Evolutionary conservation across 2,888 invertebrate genomes (phyloP).

Genomic region (Pseudanteris insignis): DNA sequence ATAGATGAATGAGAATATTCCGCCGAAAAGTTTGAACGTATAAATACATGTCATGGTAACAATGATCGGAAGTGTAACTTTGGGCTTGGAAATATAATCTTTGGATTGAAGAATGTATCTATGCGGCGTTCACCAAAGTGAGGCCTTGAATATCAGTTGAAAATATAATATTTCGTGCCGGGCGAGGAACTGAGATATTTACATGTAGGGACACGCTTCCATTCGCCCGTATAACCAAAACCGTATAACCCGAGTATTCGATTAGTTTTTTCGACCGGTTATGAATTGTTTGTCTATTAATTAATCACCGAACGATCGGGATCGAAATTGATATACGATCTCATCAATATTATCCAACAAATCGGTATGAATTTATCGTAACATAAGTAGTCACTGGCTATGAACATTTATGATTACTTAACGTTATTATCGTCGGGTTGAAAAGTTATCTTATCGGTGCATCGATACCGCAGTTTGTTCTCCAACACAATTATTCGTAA

Average conservation of each 20-base stretch:
- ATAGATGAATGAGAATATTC: constrained; percentile 22
- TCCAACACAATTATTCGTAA: constrained; percentile 1
- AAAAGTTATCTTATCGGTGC: neutral
- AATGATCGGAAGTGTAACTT: constrained; percentile 27
- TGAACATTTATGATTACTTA: constrained; percentile 6
- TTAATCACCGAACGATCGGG: too few species aligned
- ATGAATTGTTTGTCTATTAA: too few species aligned
- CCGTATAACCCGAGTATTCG: too few species aligned
- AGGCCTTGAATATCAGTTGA: constrained; percentile 10
- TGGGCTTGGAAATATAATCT: constrained; percentile 22
- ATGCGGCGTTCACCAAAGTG: constrained; percentile 13
- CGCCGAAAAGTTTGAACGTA: constrained; percentile 15
- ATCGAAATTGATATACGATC: too few species aligned
- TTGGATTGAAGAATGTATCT: constrained; percentile 15
- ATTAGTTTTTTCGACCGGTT: too few species aligned
- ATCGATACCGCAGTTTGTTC: neutral
- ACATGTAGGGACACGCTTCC: neutral
- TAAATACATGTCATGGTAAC: constrained; percentile 20
- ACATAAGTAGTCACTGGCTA: constrained; percentile 7
- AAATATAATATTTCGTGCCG: constrained; percentile 6
- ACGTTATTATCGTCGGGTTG: neutral
- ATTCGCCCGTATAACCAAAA: too few species aligned
- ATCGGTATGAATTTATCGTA: too few species aligned
- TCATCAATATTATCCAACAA: too few species aligned
- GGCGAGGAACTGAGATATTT: neutral